These are phyloP conservation scores for Apodemus agrarius DNA, from an alignment of 2,797 vertebrate species.

Conservation along the genomic window DNA sequence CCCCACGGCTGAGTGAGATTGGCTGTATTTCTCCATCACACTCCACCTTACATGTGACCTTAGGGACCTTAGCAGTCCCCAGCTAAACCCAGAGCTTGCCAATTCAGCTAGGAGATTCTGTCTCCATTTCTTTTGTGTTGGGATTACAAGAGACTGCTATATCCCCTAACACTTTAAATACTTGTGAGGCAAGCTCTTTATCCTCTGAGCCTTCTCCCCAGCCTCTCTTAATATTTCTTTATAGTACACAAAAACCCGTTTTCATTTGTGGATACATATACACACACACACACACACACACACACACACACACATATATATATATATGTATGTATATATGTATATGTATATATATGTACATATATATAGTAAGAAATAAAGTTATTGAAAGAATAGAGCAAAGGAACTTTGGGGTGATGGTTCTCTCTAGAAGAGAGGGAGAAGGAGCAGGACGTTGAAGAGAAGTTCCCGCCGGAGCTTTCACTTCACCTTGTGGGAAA, in stretches of 20 bases:
- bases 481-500: slow-evolving; percentile 25
- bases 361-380: background rate
- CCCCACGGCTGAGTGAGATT: no score
- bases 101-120: background rate
- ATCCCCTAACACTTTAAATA: background rate
- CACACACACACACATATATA: no score
- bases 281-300: no score
- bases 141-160: background rate
- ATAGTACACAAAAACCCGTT: background rate
- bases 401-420: background rate
- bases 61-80: no score
- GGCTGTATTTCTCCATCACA: background rate
- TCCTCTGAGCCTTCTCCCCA: background rate
- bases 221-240: background rate
- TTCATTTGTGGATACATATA: background rate
- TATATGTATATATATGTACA: no score
- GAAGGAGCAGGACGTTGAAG: background rate
- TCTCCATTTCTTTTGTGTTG: background rate
- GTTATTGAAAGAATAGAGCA: slow-evolving; percentile 8
- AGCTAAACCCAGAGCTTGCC: background rate
- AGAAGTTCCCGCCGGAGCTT: background rate
- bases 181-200: background rate
- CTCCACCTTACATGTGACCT: background rate
- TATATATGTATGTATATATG: no score
- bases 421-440: background rate